Base-by-base conservation (phyloP, 2,888 invertebrate species). In the Caradrina kadenii region DNA sequence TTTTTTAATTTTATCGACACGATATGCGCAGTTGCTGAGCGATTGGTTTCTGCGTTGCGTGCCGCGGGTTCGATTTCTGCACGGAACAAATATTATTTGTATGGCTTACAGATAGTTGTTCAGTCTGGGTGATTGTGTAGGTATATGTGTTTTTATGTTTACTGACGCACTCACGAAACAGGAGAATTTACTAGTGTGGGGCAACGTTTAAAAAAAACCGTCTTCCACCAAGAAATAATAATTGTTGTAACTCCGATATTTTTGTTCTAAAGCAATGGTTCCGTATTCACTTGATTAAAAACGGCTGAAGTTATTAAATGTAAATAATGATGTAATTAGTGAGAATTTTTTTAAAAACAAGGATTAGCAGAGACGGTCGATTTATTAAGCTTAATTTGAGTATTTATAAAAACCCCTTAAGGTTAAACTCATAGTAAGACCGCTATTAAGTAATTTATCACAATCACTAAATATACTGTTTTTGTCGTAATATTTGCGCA, bases 391-490 rank as follows among this genome's bases (percentile, higher is more conserved):
- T 64, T 80, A 61, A 78, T 81, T 63, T n/a, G 35, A 75, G 61
- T 65, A 69, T 60, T 79, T 68, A 74, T 53, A 72, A 69, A 54
- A 61, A 63, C 62, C 59, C 60, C 31, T 50, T 69, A 62, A 82
- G 83, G 76, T 75, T 63, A 22, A 67, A 65, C 50, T 63, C 49
- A 62, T 62, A 63, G 42, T 68, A 49, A 69, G 64, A 53, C 52
- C 55, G 69, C 70, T 59, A 80, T 81, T 80, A 76, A 63, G 62
- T 74, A 72, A 83, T 83, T 83, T 74, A 74, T 81, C 61, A 80
- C 50, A 58, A 73, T 72, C 62, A 73, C 69, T 70, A 73, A 83
- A 76, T 76, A 63, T 80, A 54, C 65, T 65, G 65, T 72, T 72
- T 82, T 68, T 67, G 67, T 63, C 63, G 70, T 45, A 80, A 68